Evolutionary conservation across 2,797 vertebrate species (phyloP).

Genomic region (Oreortyx pictus): DNA sequence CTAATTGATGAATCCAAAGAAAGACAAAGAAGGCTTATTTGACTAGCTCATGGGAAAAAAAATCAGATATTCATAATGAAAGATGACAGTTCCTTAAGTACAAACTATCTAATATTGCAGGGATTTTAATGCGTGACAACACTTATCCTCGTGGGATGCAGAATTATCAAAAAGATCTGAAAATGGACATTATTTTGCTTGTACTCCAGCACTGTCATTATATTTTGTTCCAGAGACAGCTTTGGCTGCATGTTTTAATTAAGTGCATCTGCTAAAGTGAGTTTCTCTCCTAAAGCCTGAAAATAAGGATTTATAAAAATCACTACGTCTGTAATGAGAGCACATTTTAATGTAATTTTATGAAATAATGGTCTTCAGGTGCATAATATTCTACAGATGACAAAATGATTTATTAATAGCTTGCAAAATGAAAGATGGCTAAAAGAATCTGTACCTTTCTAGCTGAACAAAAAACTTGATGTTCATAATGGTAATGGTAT

Average conservation of each 20-base stretch:
- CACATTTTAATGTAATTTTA: conserved; percentile 18
- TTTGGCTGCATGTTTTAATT: conserved; percentile 15
- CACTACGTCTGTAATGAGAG: background rate
- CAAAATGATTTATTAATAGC: conserved; percentile 42
- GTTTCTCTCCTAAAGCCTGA: background rate
- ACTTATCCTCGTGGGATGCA: background rate
- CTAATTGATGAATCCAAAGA: background rate
- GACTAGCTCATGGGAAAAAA: background rate
- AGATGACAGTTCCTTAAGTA: background rate
- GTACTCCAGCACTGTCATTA: background rate
- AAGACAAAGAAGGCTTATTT: background rate
- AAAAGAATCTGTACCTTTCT: background rate
- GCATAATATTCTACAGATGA: conserved; percentile 32
- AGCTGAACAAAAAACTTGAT: background rate
- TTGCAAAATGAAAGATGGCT: background rate
- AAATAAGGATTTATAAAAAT: conserved; percentile 54
- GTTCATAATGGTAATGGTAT: background rate
- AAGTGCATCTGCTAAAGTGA: conserved; percentile 21
- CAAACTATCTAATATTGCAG: background rate
- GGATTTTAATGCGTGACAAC: background rate
- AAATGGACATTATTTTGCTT: background rate
- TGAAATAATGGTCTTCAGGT: background rate
- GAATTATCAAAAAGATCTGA: conserved; percentile 14
- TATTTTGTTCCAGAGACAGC: background rate
- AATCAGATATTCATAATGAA: background rate